Evolutionary conservation across 1,140 invertebrate genomes (phyloP), one percentile per base, ranked within the genome.

Genomic region (Meloidogyne floridensis): DNA sequence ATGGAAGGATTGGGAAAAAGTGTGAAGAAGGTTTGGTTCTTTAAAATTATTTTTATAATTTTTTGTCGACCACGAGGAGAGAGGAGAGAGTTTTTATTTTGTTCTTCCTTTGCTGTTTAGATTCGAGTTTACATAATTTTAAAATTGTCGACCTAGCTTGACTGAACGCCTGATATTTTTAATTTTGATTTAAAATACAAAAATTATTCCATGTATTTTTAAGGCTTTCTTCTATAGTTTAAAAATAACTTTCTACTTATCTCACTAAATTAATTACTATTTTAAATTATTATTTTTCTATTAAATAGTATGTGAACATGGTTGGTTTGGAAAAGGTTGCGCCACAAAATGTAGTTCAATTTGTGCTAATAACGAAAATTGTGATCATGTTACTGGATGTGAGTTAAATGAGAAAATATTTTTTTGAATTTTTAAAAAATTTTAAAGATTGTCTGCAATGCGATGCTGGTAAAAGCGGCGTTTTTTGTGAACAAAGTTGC

Each of bases 281-380:
- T n/a, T n/a, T n/a, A n/a, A n/a, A n/a, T n/a, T n/a, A n/a, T n/a
- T n/a, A n/a, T n/a, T n/a, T n/a, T n/a, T n/a, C n/a, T n/a, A n/a
- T n/a, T n/a, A n/a, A n/a, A 81, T 85, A 42, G 89, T 88, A 18
- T 85, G 77, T 71, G 91, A 85, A 75, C 90, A 90, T 9, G 81
- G 83, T 10, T 82, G 86, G 8, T 91, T 90, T 81, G 78, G 81
- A 8, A 82, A 87, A 18, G 77, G 76, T 87, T 79, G 91, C 84
- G 80, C 83, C 18, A 91, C 90, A 81, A 81, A 84, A 8, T 82
- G 79, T n/a, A 89, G 85, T 10, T 89, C 87, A 2, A 98, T 96
- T 91, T 95, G 96, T 70, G 59, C 65, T 88, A 97, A 98, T 90
- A 93, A 93, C 56, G 95, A 95, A n/a, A 92, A 91, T 15, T 98